A percentile compares a stretch with the other conserved stretches of the same genome.
phyloP scores from a whole-genome alignment of 2,888 invertebrate species.

The Synanthedon tipuliformis region DNA sequence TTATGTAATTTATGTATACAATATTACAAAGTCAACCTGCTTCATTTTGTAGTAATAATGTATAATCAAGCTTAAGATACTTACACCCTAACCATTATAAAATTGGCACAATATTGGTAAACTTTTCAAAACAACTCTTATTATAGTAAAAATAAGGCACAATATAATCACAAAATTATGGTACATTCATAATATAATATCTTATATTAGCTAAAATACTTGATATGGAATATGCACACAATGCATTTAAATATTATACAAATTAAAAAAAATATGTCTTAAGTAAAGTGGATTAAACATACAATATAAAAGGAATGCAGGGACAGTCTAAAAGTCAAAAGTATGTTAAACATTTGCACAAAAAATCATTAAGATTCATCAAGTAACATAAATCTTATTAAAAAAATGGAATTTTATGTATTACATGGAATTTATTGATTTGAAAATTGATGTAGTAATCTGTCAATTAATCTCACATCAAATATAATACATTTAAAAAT shows the following conservation, averaged over 20 bases:
- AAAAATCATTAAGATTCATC: too few relatives aligned
- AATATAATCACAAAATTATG: constrained; percentile 18
- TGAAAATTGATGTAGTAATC: too few relatives aligned
- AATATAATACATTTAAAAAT: background rate
- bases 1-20: too few relatives aligned
- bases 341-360: background rate
- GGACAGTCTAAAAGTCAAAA: constrained; percentile 1
- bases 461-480: too few relatives aligned
- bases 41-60: background rate
- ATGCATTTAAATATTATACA: background rate
- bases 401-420: too few relatives aligned
- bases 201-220: constrained; percentile 16
- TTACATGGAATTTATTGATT: too few relatives aligned
- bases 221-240: background rate
- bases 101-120: constrained; percentile 57
- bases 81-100: background rate
- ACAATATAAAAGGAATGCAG: background rate
- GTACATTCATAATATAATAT: constrained; percentile 18
- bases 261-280: background rate
- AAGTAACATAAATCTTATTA: too few relatives aligned
- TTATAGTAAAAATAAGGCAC: constrained; percentile 43
- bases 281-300: constrained; percentile 3
- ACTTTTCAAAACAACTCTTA: constrained; percentile 9
- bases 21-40: too few relatives aligned
- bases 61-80: background rate